Evolutionary conservation across 2,113 vertebrate species (phyloP).

Genomic region (Nyctibius bracteatus): DNA sequence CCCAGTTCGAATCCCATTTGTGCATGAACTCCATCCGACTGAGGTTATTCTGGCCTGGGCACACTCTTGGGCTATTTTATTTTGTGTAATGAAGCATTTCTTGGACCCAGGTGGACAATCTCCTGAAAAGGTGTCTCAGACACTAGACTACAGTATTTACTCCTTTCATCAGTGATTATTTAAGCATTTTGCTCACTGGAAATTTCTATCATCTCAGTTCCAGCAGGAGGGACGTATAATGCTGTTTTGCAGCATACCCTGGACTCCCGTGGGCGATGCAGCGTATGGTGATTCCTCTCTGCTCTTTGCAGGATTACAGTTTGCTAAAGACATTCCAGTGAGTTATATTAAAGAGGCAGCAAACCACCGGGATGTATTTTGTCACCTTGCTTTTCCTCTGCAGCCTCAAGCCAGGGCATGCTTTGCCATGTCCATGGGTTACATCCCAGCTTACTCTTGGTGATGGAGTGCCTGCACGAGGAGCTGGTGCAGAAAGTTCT

Average conservation of each 20-base stretch:
- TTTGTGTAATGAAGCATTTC: background rate
- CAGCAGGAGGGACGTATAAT: background rate
- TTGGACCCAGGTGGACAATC: background rate
- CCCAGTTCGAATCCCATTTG: background rate
- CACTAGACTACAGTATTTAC: background rate
- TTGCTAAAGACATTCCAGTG: background rate
- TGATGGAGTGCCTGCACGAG: background rate
- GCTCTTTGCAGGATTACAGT: accelerated
- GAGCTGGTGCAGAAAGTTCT: background rate
- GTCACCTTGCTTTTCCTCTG: background rate
- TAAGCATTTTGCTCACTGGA: background rate
- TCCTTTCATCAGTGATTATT: background rate
- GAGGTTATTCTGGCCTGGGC: background rate
- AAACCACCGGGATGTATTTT: background rate
- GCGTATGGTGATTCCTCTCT: background rate
- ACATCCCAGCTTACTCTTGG: background rate
- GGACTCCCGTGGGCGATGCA: background rate
- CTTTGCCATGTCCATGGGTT: background rate
- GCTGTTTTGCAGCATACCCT: background rate
- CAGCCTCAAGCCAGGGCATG: background rate
- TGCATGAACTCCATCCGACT: background rate
- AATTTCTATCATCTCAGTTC: accelerated
- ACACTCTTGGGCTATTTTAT: background rate
- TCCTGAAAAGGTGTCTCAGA: background rate
- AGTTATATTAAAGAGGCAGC: background rate